These are phyloP conservation scores for Pseudochirops corinnae DNA, from an alignment of 2,797 vertebrate genomes.

Conservation along the genomic window DNA sequence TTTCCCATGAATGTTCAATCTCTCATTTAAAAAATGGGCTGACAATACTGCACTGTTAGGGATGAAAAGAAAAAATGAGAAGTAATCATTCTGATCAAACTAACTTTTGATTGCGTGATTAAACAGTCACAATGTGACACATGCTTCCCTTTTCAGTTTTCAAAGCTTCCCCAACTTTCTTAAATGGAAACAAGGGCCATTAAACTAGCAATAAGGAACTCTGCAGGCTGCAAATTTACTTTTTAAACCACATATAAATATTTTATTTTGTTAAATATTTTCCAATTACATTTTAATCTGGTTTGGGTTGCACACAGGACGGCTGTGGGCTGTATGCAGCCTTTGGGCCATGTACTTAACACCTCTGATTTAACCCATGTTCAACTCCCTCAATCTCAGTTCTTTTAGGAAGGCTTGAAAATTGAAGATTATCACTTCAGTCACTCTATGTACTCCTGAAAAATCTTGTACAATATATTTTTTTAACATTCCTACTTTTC, in stretches of 20 bases:
- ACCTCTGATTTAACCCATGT: slow-evolving; percentile 8
- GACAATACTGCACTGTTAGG: slow-evolving; percentile 86
- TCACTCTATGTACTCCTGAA: slow-evolving; percentile 1
- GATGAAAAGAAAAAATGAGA: slow-evolving; percentile 56
- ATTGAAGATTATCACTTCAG: not conserved
- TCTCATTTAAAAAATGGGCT: slow-evolving; percentile 88
- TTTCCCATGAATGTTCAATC: slow-evolving; percentile 89
- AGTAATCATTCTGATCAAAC: slow-evolving; percentile 20
- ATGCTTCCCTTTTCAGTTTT: not conserved
- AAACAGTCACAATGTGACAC: not conserved
- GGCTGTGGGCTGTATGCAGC: not conserved
- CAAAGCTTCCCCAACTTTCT: not conserved
- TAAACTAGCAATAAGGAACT: not conserved
- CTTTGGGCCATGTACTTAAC: not conserved
- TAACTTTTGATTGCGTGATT: slow-evolving; percentile 15
- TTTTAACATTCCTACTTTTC: slow-evolving; percentile 19
- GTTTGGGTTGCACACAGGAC: not conserved
- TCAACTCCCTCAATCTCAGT: not conserved
- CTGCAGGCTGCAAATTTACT: not conserved
- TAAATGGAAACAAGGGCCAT: not conserved
- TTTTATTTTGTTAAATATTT: not conserved
- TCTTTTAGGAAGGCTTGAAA: slow-evolving; percentile 6
- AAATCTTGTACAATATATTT: slow-evolving; percentile 2
- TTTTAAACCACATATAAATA: not conserved
- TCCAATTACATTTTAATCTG: not conserved